Evolutionary conservation across 2,888 invertebrate species (phyloP), one percentile per base, ranked within the genome.

Genomic region (Orchesellides sinensis): DNA sequence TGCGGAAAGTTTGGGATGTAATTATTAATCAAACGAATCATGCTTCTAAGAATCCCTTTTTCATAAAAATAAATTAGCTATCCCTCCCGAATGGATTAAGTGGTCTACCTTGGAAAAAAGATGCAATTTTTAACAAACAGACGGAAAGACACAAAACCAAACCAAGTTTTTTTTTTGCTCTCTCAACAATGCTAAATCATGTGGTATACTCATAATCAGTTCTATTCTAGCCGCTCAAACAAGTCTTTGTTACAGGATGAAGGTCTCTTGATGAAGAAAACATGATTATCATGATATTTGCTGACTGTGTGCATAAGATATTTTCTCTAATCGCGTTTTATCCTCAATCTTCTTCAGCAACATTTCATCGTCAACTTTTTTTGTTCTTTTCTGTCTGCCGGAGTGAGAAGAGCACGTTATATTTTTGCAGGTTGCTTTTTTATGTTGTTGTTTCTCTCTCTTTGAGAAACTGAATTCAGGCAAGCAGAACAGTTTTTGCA

Each of bases 161-260:
- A 40, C 40, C 10, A n/a, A n/a, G n/a, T n/a, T n/a, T n/a, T n/a
- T n/a, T n/a, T n/a, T n/a, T n/a, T n/a, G n/a, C n/a, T n/a, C n/a
- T n/a, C n/a, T n/a, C n/a, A n/a, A n/a, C n/a, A 40, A 40, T 40
- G 40, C n/a, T 5, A 40, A 40, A 40, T n/a, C 10, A 40, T 8
- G n/a, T n/a, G n/a, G n/a, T n/a, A 32, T 21, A 14, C 21, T 61
- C 73, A 32, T 63, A 29, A 12, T 73, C 63, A 23, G 12, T 54
- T 21, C 29, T 63, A 52, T 66, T 70, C 54, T 73, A 73, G 56
- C 79, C 80, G 80, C 80, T 80, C 80, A 80, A 80, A 80, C 80
- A 63, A 72, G 73, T 73, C 80, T 80, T 80, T 80, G 80, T 80
- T 80, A 63, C 59, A 72, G 23, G 65, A 70, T 72, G 72, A 79